phyloP scores from a whole-genome alignment of 1,140 invertebrate species.

The Orius insidiosus region DNA sequence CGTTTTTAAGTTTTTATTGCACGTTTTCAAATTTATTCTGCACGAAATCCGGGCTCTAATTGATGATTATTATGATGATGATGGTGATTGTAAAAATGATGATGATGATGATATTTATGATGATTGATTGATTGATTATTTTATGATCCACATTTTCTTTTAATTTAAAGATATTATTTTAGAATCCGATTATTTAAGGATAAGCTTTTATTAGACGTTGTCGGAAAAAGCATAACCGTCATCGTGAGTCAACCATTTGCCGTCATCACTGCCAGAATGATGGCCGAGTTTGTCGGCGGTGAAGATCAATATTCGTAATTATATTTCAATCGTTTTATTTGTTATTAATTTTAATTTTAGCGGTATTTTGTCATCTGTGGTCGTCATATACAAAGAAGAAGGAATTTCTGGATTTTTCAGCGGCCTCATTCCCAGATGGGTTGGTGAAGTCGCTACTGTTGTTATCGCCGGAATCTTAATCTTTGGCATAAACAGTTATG shows the following conservation, averaged over 20 bases:
- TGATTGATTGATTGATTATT: constrained; percentile 1
- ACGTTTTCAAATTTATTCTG: too few species aligned
- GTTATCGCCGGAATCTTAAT: constrained; percentile 51
- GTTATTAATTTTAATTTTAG: constrained; percentile 25
- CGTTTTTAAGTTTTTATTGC: too few species aligned
- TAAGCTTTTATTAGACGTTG: constrained; percentile 42
- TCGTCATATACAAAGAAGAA: constrained; percentile 62
- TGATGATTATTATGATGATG: too few species aligned
- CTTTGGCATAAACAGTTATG: constrained; percentile 59
- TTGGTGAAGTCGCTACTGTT: constrained; percentile 58
- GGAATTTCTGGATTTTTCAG: constrained; percentile 70
- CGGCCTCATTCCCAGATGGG: constrained; percentile 60
- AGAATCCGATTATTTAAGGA: constrained; percentile 33
- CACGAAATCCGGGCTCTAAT: too few species aligned
- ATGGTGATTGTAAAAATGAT: too few species aligned
- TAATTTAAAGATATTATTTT: too few species aligned
- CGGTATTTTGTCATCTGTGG: constrained; percentile 48
- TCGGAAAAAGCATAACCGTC: constrained; percentile 52
- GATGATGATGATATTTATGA: too few species aligned
- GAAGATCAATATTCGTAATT: constrained; percentile 60
- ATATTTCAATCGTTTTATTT: constrained; percentile 1
- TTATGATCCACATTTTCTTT: not conserved
- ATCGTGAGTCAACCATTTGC: constrained; percentile 74
- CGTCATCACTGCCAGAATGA: constrained; percentile 67
- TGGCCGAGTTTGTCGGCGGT: constrained; percentile 83